A percentile compares a stretch with the other conserved stretches of the same genome.
Conservation (phyloP, 2,797 vertebrate species). For the Coluber constrictor region DNA sequence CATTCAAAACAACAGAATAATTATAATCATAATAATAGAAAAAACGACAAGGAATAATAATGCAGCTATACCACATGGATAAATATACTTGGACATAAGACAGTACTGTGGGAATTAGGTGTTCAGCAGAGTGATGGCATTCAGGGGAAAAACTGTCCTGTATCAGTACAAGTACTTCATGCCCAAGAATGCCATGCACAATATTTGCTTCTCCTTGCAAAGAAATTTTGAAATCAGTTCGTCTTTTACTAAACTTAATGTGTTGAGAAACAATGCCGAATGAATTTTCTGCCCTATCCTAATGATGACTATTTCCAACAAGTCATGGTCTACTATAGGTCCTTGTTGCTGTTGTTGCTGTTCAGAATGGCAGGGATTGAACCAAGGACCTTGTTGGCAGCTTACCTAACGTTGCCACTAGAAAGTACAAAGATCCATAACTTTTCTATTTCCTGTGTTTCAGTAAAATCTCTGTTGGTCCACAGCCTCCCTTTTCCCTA, state of each 20-base stretch:
- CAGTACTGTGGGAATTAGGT: too few species aligned
- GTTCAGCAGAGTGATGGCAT: too few species aligned
- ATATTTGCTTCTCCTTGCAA: background rate
- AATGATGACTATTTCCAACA: background rate
- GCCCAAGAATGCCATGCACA: background rate
- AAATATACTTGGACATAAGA: too few species aligned
- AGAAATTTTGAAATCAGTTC: background rate
- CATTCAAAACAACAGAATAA: too few species aligned
- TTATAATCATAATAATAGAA: too few species aligned
- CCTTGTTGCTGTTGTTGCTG: too few species aligned
- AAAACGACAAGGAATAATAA: too few species aligned
- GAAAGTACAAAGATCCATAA: background rate
- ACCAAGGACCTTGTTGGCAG: too few species aligned
- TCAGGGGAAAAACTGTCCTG: too few species aligned
- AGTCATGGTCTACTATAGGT: background rate
- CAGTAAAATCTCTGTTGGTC: background rate
- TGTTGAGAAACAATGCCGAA: background rate
- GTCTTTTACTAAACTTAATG: background rate
- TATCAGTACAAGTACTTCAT: background rate
- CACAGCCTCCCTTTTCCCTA: background rate
- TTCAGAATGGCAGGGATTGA: too few species aligned
- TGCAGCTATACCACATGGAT: too few species aligned
- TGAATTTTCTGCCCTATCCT: background rate
- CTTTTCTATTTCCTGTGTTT: background rate
- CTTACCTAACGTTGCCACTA: background rate